These are phyloP conservation scores for Sinocyclocheilus rhinocerous DNA, from an alignment of 2,113 vertebrate species.

Conservation along the genomic window DNA sequence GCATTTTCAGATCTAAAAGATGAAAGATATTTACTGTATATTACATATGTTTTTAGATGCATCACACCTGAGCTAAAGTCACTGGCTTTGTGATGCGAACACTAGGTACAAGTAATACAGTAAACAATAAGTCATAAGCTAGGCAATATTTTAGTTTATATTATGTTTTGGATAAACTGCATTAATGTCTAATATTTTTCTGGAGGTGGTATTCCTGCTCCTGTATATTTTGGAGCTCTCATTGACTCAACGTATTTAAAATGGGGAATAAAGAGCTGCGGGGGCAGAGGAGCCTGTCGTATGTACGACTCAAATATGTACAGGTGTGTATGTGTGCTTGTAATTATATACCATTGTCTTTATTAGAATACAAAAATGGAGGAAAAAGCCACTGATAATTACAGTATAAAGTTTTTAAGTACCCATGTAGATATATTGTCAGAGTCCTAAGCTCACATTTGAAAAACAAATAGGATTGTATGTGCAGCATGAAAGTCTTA, in stretches of 20 bases:
- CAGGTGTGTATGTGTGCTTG: conserved; percentile 65
- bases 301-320: conserved; percentile 79
- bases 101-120: conserved; percentile 79
- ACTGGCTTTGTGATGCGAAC: conserved; percentile 76
- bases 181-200: neutral
- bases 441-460: neutral
- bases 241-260: conserved; percentile 88
- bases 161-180: neutral
- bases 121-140: neutral
- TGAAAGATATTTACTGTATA: neutral
- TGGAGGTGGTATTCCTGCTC: conserved; percentile 82
- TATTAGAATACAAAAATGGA: neutral
- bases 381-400: neutral
- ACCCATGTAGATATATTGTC: neutral
- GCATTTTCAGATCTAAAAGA: neutral
- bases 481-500: neutral
- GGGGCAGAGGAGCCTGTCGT: conserved; percentile 82
- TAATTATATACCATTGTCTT: neutral
- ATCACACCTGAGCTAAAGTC: conserved; percentile 87
- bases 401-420: neutral
- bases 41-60: conserved; percentile 70
- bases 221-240: conserved; percentile 85
- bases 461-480: neutral
- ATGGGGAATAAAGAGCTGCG: conserved; percentile 83
- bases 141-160: neutral